Conservation (phyloP, 1,140 invertebrate species). For the Drosophila arawakana region DNA sequence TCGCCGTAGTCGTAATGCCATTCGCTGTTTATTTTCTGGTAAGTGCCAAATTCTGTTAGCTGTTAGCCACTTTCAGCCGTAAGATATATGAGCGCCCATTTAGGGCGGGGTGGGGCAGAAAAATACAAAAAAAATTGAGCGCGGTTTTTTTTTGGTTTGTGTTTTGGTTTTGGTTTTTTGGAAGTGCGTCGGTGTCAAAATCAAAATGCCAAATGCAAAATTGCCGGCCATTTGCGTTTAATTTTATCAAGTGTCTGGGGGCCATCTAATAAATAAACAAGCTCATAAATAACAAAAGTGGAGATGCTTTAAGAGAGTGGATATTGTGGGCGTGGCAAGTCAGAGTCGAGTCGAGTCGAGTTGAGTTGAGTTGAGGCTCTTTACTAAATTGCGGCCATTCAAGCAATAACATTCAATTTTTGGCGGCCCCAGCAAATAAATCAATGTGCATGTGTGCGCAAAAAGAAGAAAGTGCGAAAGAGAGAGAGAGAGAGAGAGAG, state of each 20-base stretch:
- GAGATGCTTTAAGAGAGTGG: neutral
- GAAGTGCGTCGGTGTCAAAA: constrained; percentile 36
- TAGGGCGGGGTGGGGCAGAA: neutral
- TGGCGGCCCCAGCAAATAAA: constrained; percentile 73
- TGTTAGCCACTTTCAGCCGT: constrained; percentile 4
- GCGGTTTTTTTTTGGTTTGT: neutral
- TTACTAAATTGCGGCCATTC: constrained; percentile 79
- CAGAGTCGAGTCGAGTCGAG: neutral
- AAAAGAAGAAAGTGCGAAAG: neutral
- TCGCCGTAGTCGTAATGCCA: constrained; percentile 98
- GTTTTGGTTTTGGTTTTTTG: neutral
- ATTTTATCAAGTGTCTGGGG: constrained; percentile 78
- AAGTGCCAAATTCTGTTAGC: constrained; percentile 86
- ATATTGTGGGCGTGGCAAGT: constrained; percentile 8
- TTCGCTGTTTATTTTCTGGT: constrained; percentile 98
- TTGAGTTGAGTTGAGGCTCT: constrained; percentile 42
- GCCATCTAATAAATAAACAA: constrained; percentile 79
- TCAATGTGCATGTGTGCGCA: constrained; percentile 61
- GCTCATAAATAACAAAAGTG: constrained; percentile 68
- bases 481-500: constrained; percentile 4
- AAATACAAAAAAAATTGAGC: too few species aligned
- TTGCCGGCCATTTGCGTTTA: constrained; percentile 73
- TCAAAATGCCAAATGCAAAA: constrained; percentile 71
- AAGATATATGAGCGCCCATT: constrained; percentile 25
- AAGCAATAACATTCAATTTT: constrained; percentile 82